Percentiles rank a stretch among this genome's conserved stretches.
These are phyloP conservation scores for Trididemnum clinides DNA, from an alignment of 23 tunicate genomes.

Conservation along the genomic window DNA sequence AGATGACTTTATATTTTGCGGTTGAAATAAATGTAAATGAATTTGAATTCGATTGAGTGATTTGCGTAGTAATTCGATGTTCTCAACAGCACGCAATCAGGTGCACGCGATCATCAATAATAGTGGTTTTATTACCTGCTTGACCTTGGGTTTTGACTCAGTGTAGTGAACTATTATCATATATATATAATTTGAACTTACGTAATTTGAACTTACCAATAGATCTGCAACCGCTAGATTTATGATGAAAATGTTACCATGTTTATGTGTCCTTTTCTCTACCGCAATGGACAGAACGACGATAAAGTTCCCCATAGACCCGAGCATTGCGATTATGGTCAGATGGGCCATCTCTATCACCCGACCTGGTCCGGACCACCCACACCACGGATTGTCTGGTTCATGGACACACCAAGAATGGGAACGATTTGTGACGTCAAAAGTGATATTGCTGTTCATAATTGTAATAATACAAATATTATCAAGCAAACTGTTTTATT, in stretches of 20 bases:
- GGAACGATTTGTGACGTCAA: not conserved
- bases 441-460: not conserved
- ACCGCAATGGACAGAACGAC: slow-evolving; percentile 21
- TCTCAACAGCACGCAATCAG: too few species aligned
- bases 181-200: too few species aligned
- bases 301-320: not conserved
- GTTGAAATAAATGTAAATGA: too few species aligned
- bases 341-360: not conserved
- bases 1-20: too few species aligned
- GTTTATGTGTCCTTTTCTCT: slow-evolving; percentile 47
- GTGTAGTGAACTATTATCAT: too few species aligned
- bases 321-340: not conserved
- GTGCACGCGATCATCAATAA: too few species aligned
- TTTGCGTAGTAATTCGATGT: too few species aligned
- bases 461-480: too few species aligned
- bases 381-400: slow-evolving; percentile 14
- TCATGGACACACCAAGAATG: slow-evolving; percentile 1
- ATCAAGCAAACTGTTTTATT: too few species aligned
- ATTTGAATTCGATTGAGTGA: too few species aligned
- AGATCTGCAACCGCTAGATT: slow-evolving; percentile 73
- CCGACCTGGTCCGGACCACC: not conserved
- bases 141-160: too few species aligned
- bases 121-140: too few species aligned
- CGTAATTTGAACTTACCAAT: slow-evolving; percentile 61
- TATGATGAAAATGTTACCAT: slow-evolving; percentile 69